Conservation (phyloP, 1,140 invertebrate species). For the roundworm (Caenorhabditis elegans) region WBcel235 BX284606.5:7871501-7872000, state of each 20-base stretch:
- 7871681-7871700: slow-evolving; percentile 30
- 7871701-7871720: slow-evolving; percentile 16
- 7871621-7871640: neutral
- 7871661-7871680: neutral
- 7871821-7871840: neutral
- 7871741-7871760: slow-evolving; percentile 21
- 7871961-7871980: too few relatives aligned
- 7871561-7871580: slow-evolving; percentile 16
- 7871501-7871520: slow-evolving; percentile 22
- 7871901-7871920: too few relatives aligned
- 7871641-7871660: neutral
- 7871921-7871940: too few relatives aligned
- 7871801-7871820: neutral
- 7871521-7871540: neutral
- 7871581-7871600: neutral
- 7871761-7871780: neutral
- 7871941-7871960: too few relatives aligned
- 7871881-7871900: too few relatives aligned
- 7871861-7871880: too few relatives aligned
- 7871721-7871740: slow-evolving; percentile 16
- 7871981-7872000: too few relatives aligned
- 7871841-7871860: neutral
- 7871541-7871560: neutral
- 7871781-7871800: neutral
- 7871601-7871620: neutral